Conservation (phyloP, 53 echinoderm and acorn worm genomes). For the Astropecten irregularis region DNA sequence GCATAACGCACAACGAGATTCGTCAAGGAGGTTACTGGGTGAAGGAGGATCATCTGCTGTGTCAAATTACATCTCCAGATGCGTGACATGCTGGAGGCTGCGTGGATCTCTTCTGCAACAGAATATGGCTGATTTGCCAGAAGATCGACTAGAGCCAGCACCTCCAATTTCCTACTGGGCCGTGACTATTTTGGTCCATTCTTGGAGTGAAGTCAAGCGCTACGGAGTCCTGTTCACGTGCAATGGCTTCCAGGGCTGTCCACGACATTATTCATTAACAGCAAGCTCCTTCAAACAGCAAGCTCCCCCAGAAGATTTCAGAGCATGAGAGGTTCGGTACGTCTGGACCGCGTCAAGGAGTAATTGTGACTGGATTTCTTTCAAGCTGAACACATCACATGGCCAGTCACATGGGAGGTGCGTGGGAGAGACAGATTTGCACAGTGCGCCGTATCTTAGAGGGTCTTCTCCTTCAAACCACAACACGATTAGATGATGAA, state of each 20-base stretch:
- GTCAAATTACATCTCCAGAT: slow-evolving; percentile 47
- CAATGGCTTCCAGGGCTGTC: slow-evolving; percentile 59
- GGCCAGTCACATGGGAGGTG: no score
- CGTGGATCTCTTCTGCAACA: slow-evolving; percentile 22
- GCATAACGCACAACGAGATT: slow-evolving; percentile 49
- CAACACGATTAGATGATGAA: slow-evolving; percentile 43
- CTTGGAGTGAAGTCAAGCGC: slow-evolving; percentile 52
- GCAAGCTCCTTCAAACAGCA: slow-evolving; percentile 53
- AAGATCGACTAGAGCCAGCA: slow-evolving; percentile 31
- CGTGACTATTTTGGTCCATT: slow-evolving; percentile 74
- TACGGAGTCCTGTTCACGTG: slow-evolving; percentile 69
- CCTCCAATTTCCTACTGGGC: slow-evolving; percentile 58
- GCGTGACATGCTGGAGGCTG: slow-evolving; percentile 54
- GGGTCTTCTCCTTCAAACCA: slow-evolving; percentile 4
- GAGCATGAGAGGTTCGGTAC: slow-evolving; percentile 47
- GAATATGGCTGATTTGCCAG: slow-evolving; percentile 68
- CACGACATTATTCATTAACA: no score
- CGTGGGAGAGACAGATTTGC: slow-evolving; percentile 55
- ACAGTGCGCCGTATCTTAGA: slow-evolving; percentile 17
- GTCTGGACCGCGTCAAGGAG: slow-evolving; percentile 32
- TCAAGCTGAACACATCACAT: slow-evolving; percentile 45
- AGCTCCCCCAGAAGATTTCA: slow-evolving; percentile 57
- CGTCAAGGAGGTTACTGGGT: slow-evolving; percentile 60
- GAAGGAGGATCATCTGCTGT: slow-evolving; percentile 51
- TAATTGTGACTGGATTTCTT: slow-evolving; percentile 49